Evolutionary conservation across 2,888 invertebrate species (phyloP).

Genomic region (Anthophora plumipes): DNA sequence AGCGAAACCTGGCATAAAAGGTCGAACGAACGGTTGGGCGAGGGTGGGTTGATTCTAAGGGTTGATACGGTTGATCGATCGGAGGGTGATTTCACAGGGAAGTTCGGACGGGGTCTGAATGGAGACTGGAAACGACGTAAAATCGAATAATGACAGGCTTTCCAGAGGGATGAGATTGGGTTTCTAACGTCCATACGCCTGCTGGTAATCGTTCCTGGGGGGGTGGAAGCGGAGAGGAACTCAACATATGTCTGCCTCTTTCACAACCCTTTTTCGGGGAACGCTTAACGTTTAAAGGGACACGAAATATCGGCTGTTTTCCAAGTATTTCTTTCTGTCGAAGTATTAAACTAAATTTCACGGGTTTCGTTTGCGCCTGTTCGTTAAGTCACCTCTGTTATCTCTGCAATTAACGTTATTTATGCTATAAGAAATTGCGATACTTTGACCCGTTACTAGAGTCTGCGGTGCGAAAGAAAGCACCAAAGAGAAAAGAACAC

Average conservation of each 20-base stretch:
- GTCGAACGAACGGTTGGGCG: slow-evolving; percentile 65
- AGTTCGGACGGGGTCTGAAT: slow-evolving; percentile 42
- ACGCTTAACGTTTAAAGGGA: background rate
- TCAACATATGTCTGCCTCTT: slow-evolving; percentile 11
- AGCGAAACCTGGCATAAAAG: slow-evolving; percentile 64
- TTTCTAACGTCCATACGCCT: slow-evolving; percentile 22
- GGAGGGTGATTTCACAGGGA: slow-evolving; percentile 50
- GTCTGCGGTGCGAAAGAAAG: background rate
- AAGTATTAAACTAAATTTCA: too few species aligned
- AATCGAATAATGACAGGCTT: slow-evolving; percentile 54
- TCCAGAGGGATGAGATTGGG: slow-evolving; percentile 10
- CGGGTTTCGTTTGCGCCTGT: too few species aligned
- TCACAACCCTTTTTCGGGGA: background rate
- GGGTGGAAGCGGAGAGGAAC: background rate
- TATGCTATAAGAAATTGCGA: too few species aligned
- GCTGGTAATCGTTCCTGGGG: slow-evolving; percentile 29
- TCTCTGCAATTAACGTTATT: too few species aligned
- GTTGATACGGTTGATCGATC: slow-evolving; percentile 67
- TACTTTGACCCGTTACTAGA: background rate
- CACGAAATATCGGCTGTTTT: too few species aligned
- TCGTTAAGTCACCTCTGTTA: too few species aligned
- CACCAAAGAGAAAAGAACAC: background rate
- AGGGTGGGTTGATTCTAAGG: slow-evolving; percentile 62
- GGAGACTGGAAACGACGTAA: slow-evolving; percentile 59
- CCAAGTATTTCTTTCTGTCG: too few species aligned